Evolutionary conservation across 2,113 vertebrate species (phyloP).

Genomic region (Neolamprologus sp.): DNA sequence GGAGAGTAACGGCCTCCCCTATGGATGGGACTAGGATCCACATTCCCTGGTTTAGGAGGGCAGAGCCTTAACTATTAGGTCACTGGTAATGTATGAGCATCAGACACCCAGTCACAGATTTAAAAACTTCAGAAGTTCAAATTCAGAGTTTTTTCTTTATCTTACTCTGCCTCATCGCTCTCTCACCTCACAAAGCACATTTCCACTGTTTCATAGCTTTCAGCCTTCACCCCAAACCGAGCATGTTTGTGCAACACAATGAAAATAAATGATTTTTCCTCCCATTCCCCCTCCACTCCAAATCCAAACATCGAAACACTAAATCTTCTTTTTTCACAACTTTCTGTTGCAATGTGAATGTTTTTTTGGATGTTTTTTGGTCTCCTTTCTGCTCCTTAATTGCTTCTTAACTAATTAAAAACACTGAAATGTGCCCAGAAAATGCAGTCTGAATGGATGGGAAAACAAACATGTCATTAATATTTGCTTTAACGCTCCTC

Average conservation of each 20-base stretch:
- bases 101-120: not conserved
- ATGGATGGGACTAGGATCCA: not conserved
- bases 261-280: not conserved
- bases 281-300: not conserved
- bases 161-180: not conserved
- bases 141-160: not conserved
- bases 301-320: not conserved
- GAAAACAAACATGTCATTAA: not conserved
- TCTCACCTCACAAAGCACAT: not conserved
- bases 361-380: not conserved
- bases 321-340: not conserved
- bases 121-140: not conserved
- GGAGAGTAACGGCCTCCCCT: not conserved
- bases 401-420: not conserved
- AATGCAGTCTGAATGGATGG: not conserved
- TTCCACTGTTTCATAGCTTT: not conserved
- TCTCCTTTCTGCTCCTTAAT: not conserved
- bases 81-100: constrained; percentile 57
- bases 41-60: constrained; percentile 54
- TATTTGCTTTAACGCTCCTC: not conserved
- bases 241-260: not conserved
- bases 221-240: not conserved
- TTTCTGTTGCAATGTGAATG: not conserved
- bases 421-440: not conserved
- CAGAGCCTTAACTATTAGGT: constrained; percentile 79